phyloP scores from a whole-genome alignment of 2,797 vertebrate genomes.

The Betta splendens region DNA sequence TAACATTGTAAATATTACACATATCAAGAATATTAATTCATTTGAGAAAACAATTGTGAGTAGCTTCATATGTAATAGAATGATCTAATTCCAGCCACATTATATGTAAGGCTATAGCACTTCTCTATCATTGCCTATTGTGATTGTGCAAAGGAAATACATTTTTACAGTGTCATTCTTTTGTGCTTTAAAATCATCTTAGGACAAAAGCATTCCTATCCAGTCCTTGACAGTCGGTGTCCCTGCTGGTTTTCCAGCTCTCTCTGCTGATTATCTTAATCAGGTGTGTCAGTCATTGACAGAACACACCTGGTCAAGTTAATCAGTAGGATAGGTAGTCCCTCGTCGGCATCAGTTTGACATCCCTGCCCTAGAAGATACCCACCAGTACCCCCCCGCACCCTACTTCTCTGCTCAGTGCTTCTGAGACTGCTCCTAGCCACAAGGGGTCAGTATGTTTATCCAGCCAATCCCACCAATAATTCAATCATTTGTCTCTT shows the following conservation, averaged over 20 bases:
- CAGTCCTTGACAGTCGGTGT: too few species aligned
- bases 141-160: conserved; percentile 49
- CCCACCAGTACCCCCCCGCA: conserved; percentile 3
- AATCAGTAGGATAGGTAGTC: too few species aligned
- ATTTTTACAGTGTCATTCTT: too few species aligned
- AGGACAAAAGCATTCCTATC: conserved; percentile 14
- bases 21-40: conserved; percentile 10
- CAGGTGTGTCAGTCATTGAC: conserved; percentile 59
- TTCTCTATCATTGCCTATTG: conserved; percentile 17
- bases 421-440: conserved; percentile 46
- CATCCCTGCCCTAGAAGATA: conserved; percentile 40
- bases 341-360: too few species aligned
- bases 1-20: not conserved
- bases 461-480: conserved; percentile 56
- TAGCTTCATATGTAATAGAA: conserved; percentile 18
- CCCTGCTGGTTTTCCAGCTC: too few species aligned
- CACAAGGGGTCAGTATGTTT: conserved; percentile 72
- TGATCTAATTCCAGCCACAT: conserved; percentile 27
- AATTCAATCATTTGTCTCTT: conserved; percentile 73
- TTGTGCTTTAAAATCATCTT: conserved; percentile 31
- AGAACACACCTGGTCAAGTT: too few species aligned
- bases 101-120: conserved; percentile 23
- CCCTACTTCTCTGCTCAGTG: not conserved
- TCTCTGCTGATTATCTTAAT: too few species aligned
- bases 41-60: not conserved